Evolutionary conservation across 2,113 vertebrate species (phyloP).

Genomic region (Alectura lathami): DNA sequence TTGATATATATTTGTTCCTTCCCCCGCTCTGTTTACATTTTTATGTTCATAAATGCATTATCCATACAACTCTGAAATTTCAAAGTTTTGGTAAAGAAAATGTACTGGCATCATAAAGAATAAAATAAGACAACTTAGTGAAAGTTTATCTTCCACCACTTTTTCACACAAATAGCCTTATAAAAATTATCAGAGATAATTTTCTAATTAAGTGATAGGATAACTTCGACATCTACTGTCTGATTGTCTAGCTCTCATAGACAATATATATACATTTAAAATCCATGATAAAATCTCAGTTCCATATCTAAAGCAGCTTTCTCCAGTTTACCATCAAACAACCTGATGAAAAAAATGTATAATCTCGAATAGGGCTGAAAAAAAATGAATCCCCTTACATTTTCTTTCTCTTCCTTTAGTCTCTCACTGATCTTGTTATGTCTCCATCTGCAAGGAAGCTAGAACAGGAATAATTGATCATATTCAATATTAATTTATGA

Average conservation of each 20-base stretch:
- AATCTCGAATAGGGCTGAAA: neutral
- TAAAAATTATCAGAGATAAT: neutral
- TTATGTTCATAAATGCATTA: neutral
- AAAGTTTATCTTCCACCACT: neutral
- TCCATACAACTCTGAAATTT: neutral
- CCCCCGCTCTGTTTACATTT: neutral
- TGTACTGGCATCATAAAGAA: neutral
- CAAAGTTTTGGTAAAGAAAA: neutral
- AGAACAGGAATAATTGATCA: neutral
- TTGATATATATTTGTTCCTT: neutral
- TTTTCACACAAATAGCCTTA: neutral
- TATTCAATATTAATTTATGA: neutral
- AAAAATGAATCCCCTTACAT: neutral
- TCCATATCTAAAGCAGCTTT: neutral
- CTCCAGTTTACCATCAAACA: neutral
- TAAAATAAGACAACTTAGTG: neutral
- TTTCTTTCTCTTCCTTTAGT: neutral
- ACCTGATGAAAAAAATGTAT: neutral
- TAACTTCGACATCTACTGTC: neutral
- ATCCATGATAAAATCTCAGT: neutral
- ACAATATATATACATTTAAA: neutral
- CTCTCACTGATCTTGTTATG: neutral
- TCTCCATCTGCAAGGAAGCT: neutral
- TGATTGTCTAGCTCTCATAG: neutral
- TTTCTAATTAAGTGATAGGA: neutral